phyloP scores from a whole-genome alignment of 2,797 vertebrate genomes.

The Sylvilagus floridanus region DNA sequence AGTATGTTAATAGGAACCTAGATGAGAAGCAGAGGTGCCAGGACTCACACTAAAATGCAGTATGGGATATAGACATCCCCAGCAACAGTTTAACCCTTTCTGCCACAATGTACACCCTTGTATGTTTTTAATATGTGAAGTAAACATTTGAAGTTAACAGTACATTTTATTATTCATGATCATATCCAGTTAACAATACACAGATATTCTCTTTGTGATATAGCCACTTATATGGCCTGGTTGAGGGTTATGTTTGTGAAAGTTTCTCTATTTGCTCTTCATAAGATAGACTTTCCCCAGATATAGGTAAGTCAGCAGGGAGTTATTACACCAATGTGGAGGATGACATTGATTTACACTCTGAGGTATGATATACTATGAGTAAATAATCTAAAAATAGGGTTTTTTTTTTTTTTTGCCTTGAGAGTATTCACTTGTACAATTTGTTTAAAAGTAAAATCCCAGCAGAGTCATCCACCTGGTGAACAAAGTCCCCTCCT shows the following conservation, averaged over 20 bases:
- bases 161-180: neutral
- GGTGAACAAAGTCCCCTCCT: neutral
- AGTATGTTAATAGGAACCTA: too few species aligned
- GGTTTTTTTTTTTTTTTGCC: neutral
- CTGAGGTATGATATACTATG: neutral
- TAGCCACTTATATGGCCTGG: neutral
- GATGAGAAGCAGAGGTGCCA: too few species aligned
- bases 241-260: neutral
- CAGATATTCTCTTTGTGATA: neutral
- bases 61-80: too few species aligned
- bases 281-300: neutral
- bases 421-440: neutral
- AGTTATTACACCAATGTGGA: neutral
- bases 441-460: neutral
- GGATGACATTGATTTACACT: neutral
- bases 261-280: neutral
- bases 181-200: neutral
- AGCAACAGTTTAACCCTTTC: too few species aligned
- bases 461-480: neutral
- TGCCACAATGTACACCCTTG: too few species aligned
- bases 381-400: neutral
- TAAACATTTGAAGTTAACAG: neutral
- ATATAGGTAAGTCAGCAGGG: neutral
- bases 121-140: neutral
- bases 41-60: too few species aligned